Evolutionary conservation across 2,113 vertebrate genomes (phyloP), one percentile per base, ranked within the genome.

Genomic region (Eonycteris spelaea): DNA sequence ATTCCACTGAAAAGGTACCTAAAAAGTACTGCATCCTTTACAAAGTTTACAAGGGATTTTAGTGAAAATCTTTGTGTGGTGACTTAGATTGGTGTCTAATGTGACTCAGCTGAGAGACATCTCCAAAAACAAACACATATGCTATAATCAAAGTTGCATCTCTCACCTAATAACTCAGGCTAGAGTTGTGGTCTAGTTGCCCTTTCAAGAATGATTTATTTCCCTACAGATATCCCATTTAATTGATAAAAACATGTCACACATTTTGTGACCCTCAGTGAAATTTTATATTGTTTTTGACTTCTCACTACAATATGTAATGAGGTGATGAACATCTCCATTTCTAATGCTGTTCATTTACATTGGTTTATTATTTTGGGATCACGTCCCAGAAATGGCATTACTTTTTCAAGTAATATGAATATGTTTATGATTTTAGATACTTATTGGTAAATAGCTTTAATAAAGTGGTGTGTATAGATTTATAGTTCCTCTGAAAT

Each of bases 351-450:
- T 91, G 87, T 91, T 94, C 8, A 88, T 61, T 94, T 87, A 78
- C 48, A 83, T 65, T 96, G 85, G 70, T 97, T 97, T 96, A 96
- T 97, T 95, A 78, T 73, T 82, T 92, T 96, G 93, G 95, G 88
- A 97, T 97, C 88, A 89, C 65, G 96, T 95, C 95, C 95, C 95
- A 98, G 94, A 96, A 97, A 87, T 55, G 12, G 40, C 73, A 96
- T 97, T 92, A 94, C 67, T 92, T 96, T 95, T 90, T 88, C 67
- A 97, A 89, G 90, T 94, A 94, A 92, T 92, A 95, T 90, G 65
- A 94, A 96, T 95, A 79, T 96, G 86, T 83, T 97, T 97, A 96
- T 93, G 59, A 33, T 53, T 94, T 92, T 24, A 84, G 55, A 70
- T 93, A 86, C n/a, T 85, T 95, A 93, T 48, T 94, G 65, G 65